Conservation (phyloP, 2,888 invertebrate genomes). For the Ctenicera cuprea region DNA sequence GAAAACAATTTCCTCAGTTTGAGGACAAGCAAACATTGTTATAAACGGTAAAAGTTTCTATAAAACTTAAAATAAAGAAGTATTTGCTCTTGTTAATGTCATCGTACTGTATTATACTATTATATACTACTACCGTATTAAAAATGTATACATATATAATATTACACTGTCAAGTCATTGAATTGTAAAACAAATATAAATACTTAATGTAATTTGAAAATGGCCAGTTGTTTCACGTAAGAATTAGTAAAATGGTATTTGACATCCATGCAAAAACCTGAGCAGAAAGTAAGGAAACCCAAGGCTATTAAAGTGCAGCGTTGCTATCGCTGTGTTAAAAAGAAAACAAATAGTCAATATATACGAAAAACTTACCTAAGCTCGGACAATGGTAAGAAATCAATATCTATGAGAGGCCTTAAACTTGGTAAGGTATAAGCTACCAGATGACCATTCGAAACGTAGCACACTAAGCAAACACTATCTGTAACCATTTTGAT, state of each 20-base stretch:
- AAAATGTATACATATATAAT: no score
- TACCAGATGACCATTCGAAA: conserved; percentile 94
- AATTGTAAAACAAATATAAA: no score
- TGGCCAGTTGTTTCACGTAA: conserved; percentile 23
- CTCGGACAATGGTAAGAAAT: conserved; percentile 95
- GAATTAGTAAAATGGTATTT: conserved; percentile 42
- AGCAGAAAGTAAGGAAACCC: conserved; percentile 60
- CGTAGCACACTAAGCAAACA: conserved; percentile 94
- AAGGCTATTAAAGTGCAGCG: conserved; percentile 60
- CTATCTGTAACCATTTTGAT: conserved; percentile 82
- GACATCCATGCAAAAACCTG: conserved; percentile 51
- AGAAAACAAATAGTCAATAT: conserved; percentile 28
- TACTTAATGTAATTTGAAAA: conserved; percentile 9
- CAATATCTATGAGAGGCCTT: conserved; percentile 92
- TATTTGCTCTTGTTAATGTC: no score
- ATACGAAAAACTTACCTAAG: conserved; percentile 81
- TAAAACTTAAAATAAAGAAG: no score
- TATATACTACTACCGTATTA: no score
- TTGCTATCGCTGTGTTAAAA: conserved; percentile 49
- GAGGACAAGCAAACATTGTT: no score
- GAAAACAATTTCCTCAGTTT: no score
- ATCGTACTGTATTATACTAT: no score
- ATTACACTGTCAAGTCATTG: no score
- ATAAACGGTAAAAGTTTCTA: no score
- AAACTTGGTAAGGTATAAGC: conserved; percentile 97